Base-by-base conservation (phyloP, 1,140 invertebrate genomes). In the Drosophila lacertosa region DNA sequence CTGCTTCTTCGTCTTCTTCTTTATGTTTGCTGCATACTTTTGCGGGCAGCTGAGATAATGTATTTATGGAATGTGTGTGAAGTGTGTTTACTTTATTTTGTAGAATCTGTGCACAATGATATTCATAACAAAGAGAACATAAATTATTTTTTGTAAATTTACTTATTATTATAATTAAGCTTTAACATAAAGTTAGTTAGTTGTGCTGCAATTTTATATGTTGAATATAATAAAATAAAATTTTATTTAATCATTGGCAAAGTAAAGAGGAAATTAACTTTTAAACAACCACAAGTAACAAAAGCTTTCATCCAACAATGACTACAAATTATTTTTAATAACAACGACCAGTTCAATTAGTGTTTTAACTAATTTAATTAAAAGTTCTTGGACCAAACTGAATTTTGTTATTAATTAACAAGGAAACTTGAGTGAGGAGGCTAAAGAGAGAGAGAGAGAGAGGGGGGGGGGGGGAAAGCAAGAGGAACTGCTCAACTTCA, bases 331-430 rank as follows among this genome's bases (percentile, higher is more conserved):
- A 57, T 26, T 57, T 42, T 10, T 11, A 9, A 40, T 45, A 24
- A 55, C 40, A 37, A 24, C 37, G 20, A 37, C n/a, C 37, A 16
- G 22, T 18, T 55, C 24, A 44, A 32, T 57, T 42, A 32, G 24
- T 42, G 24, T 42, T 9, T 9, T 20, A 57, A 42, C 16, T 13
- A 26, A 16, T 44, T 44, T 40, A 18, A 57, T 22, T 55, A 40
- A 39, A 55, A 55, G 22, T 24, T 55, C 5, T 22, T 10, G 15
- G 15, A 3, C 39, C 29, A 47, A 59, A 47, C 26, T 24, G 10
- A 35, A 35, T 59, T 59, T 59, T 59, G 42, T 32, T 45, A 59
- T 59, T 59, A 58, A 58, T 58, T 58, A 59, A 59, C 20, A 18
- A 3, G 9, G 48, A 16, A 51, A n/a, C 9, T 6, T 2, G 24